phyloP scores from a whole-genome alignment of 1,140 invertebrate genomes.

The Neelides sp. region DNA sequence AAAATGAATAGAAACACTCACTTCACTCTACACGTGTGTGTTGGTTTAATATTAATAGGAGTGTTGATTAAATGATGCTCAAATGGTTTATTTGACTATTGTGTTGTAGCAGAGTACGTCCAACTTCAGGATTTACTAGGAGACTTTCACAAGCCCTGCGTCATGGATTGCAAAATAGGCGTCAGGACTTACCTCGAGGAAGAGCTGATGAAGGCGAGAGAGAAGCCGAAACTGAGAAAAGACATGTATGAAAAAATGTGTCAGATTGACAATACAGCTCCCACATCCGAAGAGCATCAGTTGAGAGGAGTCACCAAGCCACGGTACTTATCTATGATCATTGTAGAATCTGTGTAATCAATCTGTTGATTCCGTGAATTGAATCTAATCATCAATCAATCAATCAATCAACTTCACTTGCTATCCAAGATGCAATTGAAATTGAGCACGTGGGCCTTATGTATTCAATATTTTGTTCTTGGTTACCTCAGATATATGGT shows the following conservation, averaged over 20 bases:
- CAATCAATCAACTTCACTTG: too few relatives aligned
- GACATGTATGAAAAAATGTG: conserved; percentile 99
- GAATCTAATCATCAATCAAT: not conserved
- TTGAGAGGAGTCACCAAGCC: conserved; percentile 86
- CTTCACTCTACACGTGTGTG: too few relatives aligned
- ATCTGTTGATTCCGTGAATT: conserved; percentile 33
- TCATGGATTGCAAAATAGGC: conserved; percentile 96
- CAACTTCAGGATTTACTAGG: conserved; percentile 84
- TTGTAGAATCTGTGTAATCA: not conserved
- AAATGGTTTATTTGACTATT: conserved; percentile 5
- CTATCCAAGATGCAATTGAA: too few relatives aligned
- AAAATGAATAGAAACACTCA: too few relatives aligned
- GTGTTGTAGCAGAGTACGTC: conserved; percentile 48
- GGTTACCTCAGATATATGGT: conserved; percentile 64
- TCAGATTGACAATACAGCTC: conserved; percentile 78
- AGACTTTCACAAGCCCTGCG: conserved; percentile 73
- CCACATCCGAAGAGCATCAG: conserved; percentile 75
- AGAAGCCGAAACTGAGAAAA: conserved; percentile 82
- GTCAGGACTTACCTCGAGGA: conserved; percentile 88
- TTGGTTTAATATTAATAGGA: too few relatives aligned
- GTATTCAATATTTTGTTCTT: conserved; percentile 3
- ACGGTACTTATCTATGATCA: conserved; percentile 37
- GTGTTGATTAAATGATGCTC: too few relatives aligned
- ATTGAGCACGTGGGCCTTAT: not conserved
- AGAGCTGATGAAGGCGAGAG: conserved; percentile 82